phyloP scores from a whole-genome alignment of 2,888 invertebrate genomes.

The Ormyrus rosae region DNA sequence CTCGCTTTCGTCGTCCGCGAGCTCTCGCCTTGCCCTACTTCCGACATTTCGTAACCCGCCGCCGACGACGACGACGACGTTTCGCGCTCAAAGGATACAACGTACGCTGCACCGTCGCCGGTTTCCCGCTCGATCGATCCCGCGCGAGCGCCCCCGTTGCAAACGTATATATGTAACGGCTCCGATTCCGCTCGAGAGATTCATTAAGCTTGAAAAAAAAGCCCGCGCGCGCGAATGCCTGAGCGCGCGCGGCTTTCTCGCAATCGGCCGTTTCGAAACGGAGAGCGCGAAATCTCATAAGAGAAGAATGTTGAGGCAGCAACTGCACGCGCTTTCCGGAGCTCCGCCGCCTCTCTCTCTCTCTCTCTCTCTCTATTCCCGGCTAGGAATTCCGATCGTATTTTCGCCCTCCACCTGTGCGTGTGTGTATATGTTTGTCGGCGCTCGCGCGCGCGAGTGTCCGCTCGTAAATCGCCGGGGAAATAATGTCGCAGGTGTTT shows the following conservation, averaged over 20 bases:
- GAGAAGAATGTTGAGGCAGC: slow-evolving; percentile 34
- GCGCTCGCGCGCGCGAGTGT: background rate
- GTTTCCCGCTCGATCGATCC: background rate
- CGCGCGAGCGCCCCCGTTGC: background rate
- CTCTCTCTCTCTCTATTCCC: too few relatives aligned
- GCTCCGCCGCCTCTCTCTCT: slow-evolving; percentile 1
- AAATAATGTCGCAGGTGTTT: slow-evolving; percentile 35
- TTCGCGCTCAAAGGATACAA: too few relatives aligned
- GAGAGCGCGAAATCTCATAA: slow-evolving; percentile 52
- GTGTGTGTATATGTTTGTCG: slow-evolving; percentile 16
- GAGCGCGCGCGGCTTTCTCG: slow-evolving; percentile 7
- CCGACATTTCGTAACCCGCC: too few relatives aligned
- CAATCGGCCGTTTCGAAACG: slow-evolving; percentile 36
- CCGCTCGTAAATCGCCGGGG: slow-evolving; percentile 46
- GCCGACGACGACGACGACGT: too few relatives aligned
- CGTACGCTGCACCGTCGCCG: background rate
- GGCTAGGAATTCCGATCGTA: slow-evolving; percentile 30
- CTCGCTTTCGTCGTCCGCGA: too few relatives aligned
- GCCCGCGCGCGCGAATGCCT: background rate
- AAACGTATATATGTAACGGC: background rate
- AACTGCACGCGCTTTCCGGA: background rate
- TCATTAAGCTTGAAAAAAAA: background rate
- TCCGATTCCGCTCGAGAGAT: background rate
- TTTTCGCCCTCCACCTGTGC: slow-evolving; percentile 36
- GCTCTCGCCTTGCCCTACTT: too few relatives aligned